These are phyloP conservation scores for Temnopleurus reevesii DNA, from an alignment of 53 echinoderm and acorn worm species.

Conservation along the genomic window DNA sequence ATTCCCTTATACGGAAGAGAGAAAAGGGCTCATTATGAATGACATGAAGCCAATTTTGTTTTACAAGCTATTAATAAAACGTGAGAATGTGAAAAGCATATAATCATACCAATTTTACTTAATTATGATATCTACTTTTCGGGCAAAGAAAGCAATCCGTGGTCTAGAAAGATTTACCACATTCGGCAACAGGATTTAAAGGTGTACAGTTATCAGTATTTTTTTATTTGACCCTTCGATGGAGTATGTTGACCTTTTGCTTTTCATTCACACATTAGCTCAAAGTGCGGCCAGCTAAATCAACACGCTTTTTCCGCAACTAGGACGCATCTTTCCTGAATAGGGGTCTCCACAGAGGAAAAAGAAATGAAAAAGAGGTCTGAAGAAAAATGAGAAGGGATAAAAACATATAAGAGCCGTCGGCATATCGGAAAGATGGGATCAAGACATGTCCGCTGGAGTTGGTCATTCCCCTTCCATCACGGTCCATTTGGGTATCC, in stretches of 20 bases:
- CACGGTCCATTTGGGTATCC: constrained; percentile 60
- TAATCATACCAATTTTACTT: too few relatives aligned
- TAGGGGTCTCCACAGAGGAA: constrained; percentile 24
- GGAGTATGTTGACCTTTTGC: constrained; percentile 46
- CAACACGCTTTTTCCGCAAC: constrained; percentile 55
- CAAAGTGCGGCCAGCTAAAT: constrained; percentile 49
- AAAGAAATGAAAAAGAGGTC: not conserved
- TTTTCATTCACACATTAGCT: constrained; percentile 47
- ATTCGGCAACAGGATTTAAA: too few relatives aligned
- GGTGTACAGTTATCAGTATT: not conserved
- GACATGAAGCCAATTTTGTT: too few relatives aligned
- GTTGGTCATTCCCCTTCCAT: constrained; percentile 54
- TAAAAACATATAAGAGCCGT: constrained; percentile 38
- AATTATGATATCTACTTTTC: too few relatives aligned
- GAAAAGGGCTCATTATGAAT: too few relatives aligned
- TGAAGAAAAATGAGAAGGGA: constrained; percentile 42
- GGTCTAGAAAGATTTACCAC: too few relatives aligned
- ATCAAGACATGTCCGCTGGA: constrained; percentile 46
- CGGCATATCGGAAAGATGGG: constrained; percentile 60
- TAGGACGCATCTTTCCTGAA: constrained; percentile 52
- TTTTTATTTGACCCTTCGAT: not conserved
- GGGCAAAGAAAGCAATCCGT: too few relatives aligned
- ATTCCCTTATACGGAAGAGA: not conserved
- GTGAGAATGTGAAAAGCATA: too few relatives aligned
- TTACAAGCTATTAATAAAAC: too few relatives aligned